phyloP scores from a whole-genome alignment of 2,113 vertebrate genomes.

The Camelus bactrianus region DNA sequence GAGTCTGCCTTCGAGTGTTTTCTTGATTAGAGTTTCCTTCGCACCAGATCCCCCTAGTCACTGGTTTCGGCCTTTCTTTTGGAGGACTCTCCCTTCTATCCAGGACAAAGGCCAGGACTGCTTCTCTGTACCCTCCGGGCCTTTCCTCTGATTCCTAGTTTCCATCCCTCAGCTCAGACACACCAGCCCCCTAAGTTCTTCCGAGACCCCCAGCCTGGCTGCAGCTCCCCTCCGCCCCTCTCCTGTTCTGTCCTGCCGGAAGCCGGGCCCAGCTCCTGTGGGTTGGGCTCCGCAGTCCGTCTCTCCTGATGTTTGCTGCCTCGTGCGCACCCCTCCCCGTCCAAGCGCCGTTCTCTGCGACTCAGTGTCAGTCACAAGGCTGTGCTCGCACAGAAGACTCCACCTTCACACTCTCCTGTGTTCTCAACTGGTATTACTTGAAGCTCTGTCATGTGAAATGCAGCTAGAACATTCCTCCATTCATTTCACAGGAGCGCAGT shows the following conservation, averaged over 20 bases:
- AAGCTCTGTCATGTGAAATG: background rate
- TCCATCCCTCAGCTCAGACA: background rate
- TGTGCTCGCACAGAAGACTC: background rate
- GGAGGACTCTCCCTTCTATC: background rate
- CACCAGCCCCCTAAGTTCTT: background rate
- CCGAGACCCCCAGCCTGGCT: background rate
- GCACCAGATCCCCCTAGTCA: background rate
- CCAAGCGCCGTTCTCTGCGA: background rate
- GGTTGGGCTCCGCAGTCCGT: background rate
- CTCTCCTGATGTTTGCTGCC: too few species aligned
- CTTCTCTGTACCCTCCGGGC: background rate
- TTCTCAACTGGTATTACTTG: background rate
- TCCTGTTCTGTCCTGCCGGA: background rate
- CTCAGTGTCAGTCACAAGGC: background rate
- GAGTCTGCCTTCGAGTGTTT: background rate
- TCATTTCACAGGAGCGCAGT: background rate
- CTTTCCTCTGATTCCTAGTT: background rate
- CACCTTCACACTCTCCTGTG: background rate
- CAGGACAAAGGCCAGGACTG: background rate
- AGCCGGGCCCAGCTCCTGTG: background rate
- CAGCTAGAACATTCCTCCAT: background rate
- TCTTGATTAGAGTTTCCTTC: background rate
- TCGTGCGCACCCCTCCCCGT: accelerated
- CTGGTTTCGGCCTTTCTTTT: background rate
- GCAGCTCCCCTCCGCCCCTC: background rate